A percentile compares a stretch with the other conserved stretches of the same genome.
phyloP scores from a whole-genome alignment of 2,113 vertebrate genomes.

The Poeciliopsis retropinna region DNA sequence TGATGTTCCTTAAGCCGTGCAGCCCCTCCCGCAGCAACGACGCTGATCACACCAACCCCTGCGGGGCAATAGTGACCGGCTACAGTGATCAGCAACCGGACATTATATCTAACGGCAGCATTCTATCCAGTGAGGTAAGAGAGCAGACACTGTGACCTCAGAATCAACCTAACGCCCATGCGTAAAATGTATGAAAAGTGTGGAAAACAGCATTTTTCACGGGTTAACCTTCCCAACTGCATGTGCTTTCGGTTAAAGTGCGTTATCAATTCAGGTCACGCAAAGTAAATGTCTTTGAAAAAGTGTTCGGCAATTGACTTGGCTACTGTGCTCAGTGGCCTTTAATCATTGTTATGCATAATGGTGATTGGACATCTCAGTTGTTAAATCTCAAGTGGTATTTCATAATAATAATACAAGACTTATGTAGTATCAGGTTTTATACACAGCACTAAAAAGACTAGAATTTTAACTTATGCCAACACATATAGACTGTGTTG shows the following conservation, averaged over 20 bases:
- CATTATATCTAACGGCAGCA: constrained; percentile 97
- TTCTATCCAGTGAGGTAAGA: constrained; percentile 96
- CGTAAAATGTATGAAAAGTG: neutral
- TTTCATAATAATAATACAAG: constrained; percentile 7
- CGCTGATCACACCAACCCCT: constrained; percentile 91
- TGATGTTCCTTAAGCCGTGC: constrained; percentile 98
- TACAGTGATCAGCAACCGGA: constrained; percentile 97
- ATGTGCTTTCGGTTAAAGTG: constrained; percentile 1
- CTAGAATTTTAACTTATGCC: neutral
- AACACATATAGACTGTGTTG: neutral
- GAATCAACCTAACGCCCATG: neutral
- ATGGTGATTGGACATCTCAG: constrained; percentile 41
- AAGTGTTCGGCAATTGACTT: constrained; percentile 35
- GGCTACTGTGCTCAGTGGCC: constrained; percentile 40
- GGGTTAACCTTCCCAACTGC: constrained; percentile 16
- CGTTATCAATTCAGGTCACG: constrained; percentile 29
- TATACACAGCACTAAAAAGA: neutral
- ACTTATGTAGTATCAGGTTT: constrained; percentile 20
- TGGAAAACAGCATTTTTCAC: constrained; percentile 1
- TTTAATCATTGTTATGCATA: constrained; percentile 39
- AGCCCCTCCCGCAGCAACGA: constrained; percentile 92
- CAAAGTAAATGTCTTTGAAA: constrained; percentile 2
- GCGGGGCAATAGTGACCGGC: constrained; percentile 92
- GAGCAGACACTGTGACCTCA: neutral
- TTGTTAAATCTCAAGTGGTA: constrained; percentile 42